Percentiles rank a stretch among this genome's conserved stretches.
Conservation (phyloP, 2,888 invertebrate species). For the Drepanosiphum platanoidis region DNA sequence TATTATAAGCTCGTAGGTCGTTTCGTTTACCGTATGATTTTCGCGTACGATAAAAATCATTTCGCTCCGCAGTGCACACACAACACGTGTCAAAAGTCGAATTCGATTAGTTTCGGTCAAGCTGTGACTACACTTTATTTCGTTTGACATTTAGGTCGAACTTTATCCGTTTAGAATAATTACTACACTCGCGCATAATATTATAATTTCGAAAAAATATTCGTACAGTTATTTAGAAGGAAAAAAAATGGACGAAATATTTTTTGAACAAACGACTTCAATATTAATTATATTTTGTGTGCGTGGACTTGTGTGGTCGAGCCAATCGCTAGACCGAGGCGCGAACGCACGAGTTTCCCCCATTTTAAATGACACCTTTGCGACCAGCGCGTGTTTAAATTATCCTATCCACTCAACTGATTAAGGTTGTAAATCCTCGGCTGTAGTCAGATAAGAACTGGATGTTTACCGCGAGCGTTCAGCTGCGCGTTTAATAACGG, state of each 20-base stretch:
- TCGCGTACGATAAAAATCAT: neutral
- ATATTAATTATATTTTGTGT: too few species aligned
- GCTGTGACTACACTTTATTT: constrained; percentile 1
- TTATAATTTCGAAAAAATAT: too few species aligned
- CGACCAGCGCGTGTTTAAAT: neutral
- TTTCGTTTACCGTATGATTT: constrained; percentile 3
- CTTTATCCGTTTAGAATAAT: too few species aligned
- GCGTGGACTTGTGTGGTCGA: too few species aligned
- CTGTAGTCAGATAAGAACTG: neutral
- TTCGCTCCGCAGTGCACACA: neutral
- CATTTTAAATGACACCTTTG: neutral
- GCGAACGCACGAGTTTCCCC: too few species aligned
- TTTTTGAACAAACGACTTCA: too few species aligned
- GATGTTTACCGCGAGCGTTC: neutral
- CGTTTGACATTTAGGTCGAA: too few species aligned
- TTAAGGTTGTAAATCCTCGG: neutral
- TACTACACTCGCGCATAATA: too few species aligned
- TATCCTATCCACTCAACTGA: neutral
- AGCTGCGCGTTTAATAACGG: too few species aligned
- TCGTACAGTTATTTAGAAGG: too few species aligned
- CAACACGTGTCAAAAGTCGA: neutral
- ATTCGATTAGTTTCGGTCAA: constrained; percentile 8
- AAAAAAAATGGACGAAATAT: too few species aligned
- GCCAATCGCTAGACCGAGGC: too few species aligned
- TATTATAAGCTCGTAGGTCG: neutral